Evolutionary conservation across 2,113 vertebrate genomes (phyloP).

Genomic region (Bos indicus): DNA sequence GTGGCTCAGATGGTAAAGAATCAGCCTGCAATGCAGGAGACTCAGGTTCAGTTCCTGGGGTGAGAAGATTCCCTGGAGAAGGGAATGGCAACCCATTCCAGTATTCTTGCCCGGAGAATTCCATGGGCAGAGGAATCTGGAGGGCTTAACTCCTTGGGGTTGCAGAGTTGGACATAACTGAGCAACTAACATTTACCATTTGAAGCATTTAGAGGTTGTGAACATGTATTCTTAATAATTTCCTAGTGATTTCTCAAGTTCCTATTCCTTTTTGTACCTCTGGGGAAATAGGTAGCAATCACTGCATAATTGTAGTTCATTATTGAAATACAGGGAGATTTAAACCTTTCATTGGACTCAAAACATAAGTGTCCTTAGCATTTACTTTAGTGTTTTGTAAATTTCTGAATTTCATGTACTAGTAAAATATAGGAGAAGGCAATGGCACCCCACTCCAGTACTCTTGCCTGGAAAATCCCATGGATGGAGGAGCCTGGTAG

Average conservation of each 20-base stretch:
- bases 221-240: not conserved
- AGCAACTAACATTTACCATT: not conserved
- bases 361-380: not conserved
- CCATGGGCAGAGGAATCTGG: not conserved
- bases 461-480: too few species aligned
- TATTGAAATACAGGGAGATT: slow-evolving; percentile 2
- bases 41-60: not conserved
- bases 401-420: not conserved
- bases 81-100: not conserved
- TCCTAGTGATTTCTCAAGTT: not conserved
- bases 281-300: not conserved
- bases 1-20: not conserved
- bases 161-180: not conserved
- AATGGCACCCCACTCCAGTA: too few species aligned
- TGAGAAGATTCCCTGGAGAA: not conserved
- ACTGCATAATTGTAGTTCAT: not conserved
- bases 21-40: not conserved
- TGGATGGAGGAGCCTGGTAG: too few species aligned
- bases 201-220: not conserved
- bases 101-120: not conserved
- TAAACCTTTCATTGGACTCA: not conserved
- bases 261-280: not conserved
- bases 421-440: not conserved
- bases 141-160: not conserved
- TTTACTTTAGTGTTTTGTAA: not conserved